Conservation (phyloP, 2,797 vertebrate genomes). For the Micropoecilia bifurca region DNA sequence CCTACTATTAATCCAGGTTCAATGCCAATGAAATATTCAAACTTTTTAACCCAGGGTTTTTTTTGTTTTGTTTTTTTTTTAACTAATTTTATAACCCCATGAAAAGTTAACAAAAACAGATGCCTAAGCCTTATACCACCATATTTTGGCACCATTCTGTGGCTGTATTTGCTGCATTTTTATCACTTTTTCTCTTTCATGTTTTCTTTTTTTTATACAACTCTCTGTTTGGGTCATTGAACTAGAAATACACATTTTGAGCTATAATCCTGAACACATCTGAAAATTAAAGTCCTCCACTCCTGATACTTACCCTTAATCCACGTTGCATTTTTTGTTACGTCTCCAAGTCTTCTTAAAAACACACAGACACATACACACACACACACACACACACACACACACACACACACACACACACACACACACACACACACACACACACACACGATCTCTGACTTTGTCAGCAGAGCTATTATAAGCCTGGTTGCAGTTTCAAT, state of each 20-base stretch:
- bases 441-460: background rate
- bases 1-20: background rate
- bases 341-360: background rate
- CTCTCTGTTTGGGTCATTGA: background rate
- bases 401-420: no score
- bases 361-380: no score
- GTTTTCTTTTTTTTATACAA: background rate
- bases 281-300: background rate
- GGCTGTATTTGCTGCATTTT: background rate
- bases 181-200: background rate
- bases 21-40: background rate
- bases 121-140: background rate
- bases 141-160: background rate
- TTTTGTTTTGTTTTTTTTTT: background rate
- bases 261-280: background rate
- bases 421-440: no score
- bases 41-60: background rate
- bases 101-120: background rate
- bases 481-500: constrained; percentile 2
- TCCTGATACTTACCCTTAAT: background rate
- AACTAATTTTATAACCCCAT: background rate
- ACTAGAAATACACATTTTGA: background rate
- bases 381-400: no score
- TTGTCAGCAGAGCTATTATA: background rate
- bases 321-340: background rate